Base-by-base conservation (phyloP, 1,140 invertebrate genomes). In the Nylanderia fulva region DNA sequence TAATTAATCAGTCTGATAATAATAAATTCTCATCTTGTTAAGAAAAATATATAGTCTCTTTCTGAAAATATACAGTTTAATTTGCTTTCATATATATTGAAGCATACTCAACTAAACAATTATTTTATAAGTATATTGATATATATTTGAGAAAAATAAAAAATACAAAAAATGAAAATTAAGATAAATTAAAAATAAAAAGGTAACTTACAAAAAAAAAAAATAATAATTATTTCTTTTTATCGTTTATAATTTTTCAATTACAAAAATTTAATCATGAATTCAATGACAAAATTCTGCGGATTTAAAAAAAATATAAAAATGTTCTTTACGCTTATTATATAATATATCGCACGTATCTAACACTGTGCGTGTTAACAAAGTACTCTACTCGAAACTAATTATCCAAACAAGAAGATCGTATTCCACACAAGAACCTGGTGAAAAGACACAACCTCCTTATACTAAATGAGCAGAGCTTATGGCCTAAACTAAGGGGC, bases 401-500 rank as follows among this genome's bases (percentile, higher is more conserved):
- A 56, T 80, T 80, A 80, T 33, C 33, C 52, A 42, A 60, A 72
- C 52, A 33, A 27, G 63, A 58, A 58, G 52, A 69, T 72, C 24
- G 13, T 29, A 63, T 66, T 66, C 0, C 45, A 45, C 24, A 8
- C 52, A 54, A 15, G 4, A 58, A 58, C 24, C 9, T 42, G 33
- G 24, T 11, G 6, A 11, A n/a, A 11, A n/a, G 29, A 3, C 29
- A 42, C 54, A 52, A 58, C 13, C 24, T 2, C 13, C 27, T 60
- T 60, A 21, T 27, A 7, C n/a, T 71, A 82, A 82, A 80, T 80
- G 24, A 80, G n/a, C 24, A 82, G 52, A 60, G 36, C 54, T 48
- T 48, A 48, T 18, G 15, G 4, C 8, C 15, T 48, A 48, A 72
- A 82, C 33, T 45, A 27, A n/a, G 15, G 15, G 8, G n/a, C 24